Conservation (phyloP, 2,113 vertebrate genomes). For the Centropus bengalensis region DNA sequence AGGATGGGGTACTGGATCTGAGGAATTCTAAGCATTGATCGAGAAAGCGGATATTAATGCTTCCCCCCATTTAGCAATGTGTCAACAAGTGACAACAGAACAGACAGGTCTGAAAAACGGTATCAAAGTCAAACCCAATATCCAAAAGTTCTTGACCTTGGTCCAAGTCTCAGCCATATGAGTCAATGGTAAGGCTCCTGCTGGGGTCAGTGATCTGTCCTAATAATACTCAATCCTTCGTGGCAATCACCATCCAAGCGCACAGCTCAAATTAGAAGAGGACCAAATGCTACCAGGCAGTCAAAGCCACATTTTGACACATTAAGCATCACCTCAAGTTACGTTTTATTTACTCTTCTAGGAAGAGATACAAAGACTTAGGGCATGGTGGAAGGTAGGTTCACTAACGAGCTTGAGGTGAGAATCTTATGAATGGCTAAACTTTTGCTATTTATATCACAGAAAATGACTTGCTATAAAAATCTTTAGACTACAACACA, state of each 20-base stretch:
- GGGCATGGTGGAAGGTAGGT: background rate
- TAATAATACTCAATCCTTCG: background rate
- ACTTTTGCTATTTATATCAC: accelerated
- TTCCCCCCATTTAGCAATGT: accelerated
- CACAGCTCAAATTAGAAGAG: background rate
- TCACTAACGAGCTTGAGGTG: background rate
- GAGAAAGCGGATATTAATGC: background rate
- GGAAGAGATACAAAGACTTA: background rate
- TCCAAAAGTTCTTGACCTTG: background rate
- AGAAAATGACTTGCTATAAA: background rate
- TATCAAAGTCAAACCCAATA: background rate
- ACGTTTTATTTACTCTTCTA: background rate
- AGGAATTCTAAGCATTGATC: background rate
- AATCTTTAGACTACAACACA: background rate
- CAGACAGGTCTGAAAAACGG: background rate
- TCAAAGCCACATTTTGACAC: background rate
- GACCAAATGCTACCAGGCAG: background rate
- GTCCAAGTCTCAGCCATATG: background rate
- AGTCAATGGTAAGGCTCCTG: background rate
- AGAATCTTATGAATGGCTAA: background rate
- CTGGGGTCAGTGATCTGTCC: background rate
- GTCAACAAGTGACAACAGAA: background rate
- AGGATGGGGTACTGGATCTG: background rate
- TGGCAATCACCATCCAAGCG: background rate
- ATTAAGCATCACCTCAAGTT: background rate